Base-by-base conservation (phyloP, 2,113 vertebrate genomes). In the Odontophorus gujanensis region DNA sequence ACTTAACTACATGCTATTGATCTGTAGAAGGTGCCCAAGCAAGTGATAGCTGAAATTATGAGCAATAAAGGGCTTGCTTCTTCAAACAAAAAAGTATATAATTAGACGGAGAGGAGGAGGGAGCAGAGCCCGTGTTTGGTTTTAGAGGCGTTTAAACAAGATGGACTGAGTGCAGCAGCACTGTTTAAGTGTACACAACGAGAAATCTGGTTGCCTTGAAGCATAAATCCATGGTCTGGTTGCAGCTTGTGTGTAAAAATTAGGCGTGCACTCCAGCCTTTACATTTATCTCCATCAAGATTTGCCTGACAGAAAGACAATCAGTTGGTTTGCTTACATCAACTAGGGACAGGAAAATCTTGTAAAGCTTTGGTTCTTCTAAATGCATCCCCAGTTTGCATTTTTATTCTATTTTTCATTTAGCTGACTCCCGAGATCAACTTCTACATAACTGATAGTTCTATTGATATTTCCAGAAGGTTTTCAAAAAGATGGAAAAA, bases 1-100 rank as follows among this genome's bases (percentile, higher is more conserved):
- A 94, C 97, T 97, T 97, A 97, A 97, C 95, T 95, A 50, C 30
- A 74, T 91, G 90, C 96, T 97, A 94, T 98, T 97, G 97, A 97
- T 97, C 95, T 55, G 81, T 30, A 96, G 96, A 95, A 97, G 95
- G 94, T 97, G 82, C 95, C 94, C 92, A 89, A 92, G 97, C 95
- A 96, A 96, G 85, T 95, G 96, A 96, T 97, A 95, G 97, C 96
- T 97, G 90, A 92, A 96, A 97, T 97, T 96, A 96, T 95, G 96
- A 97, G 93, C 95, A 95, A 95, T 96, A 96, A 97, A 97, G 96
- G 90, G 86, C 91, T 96, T 80, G 79, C 95, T 95, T 93, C 95
- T 97, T 95, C 91, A 97, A 97, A 97, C 96, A 91, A 93, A 94
- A 96, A 95, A 90, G 91, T 95, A 38, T 97, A 81, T 97, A 96